Base-by-base conservation (phyloP, 2,113 vertebrate genomes). In the Oreocharis arfaki region DNA sequence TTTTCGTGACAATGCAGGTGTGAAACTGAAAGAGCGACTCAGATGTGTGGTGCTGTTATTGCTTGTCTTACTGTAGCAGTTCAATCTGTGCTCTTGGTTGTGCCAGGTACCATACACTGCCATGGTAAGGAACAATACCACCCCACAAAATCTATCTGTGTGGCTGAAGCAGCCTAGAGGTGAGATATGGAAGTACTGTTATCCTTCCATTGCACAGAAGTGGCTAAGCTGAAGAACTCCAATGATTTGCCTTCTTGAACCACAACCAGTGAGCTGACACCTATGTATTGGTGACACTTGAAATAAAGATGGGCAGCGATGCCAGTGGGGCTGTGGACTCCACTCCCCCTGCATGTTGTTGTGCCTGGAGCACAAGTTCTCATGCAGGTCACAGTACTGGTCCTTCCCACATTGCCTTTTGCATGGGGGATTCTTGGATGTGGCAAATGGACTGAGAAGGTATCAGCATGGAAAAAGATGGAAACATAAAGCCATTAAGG, bases 381-480 rank as follows among this genome's bases (percentile, higher is more conserved):
- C 1, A 0, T 55, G 47, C 46, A 46, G 27, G 23, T 86, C 2
- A 0, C 21, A 6, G n/a, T 24, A 8, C 19, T n/a, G 6, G 6
- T 78, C 46, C 39, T 89, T 63, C 16, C 39, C 5, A 3, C 24
- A 15, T 28, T 77, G 53, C 16, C 11, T 27, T 73, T n/a, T 75
- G 28, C 21, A 26, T 4, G 7, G 30, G 26, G 4, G 2, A 9
- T 61, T 88, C 41, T 57, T 88, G 39, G 30, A 65, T 1, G 0
- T 42, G 30, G 26, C 30, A 59, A 14, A 55, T 16, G 12, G n/a
- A 13, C 23, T 24, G 46, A 46, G 55, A 67, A 49, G 22, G 13
- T 47, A n/a, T 44, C 44, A 16, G 55, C 21, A 7, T 75, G 44
- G 35, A 55, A 59, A 50, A 84, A 89, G 33, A 44, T 52, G 17